A percentile compares a stretch with the other conserved stretches of the same genome.
Conservation (phyloP, 2,113 vertebrate genomes). For the Cephalopterus ornatus region DNA sequence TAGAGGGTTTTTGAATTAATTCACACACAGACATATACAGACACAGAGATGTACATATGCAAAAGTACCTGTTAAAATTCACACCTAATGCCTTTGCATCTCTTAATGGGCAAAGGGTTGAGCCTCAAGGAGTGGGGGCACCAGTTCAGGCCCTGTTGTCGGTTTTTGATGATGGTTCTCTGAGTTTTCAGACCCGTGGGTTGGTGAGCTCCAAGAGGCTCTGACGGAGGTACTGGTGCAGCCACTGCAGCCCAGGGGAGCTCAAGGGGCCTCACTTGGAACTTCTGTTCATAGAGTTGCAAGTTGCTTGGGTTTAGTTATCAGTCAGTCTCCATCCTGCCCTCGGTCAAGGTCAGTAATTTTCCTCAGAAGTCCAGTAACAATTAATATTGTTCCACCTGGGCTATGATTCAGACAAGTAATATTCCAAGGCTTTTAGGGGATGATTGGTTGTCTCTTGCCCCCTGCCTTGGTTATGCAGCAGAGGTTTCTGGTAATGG, state of each 20-base stretch:
- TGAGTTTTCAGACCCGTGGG: neutral
- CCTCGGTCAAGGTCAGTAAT: neutral
- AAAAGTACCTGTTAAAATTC: neutral
- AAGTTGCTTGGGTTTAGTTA: neutral
- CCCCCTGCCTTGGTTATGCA: neutral
- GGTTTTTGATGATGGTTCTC: neutral
- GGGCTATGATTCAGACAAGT: neutral
- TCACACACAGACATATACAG: neutral
- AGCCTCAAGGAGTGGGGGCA: neutral
- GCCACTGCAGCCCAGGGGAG: neutral
- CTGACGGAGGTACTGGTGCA: neutral
- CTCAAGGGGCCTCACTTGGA: neutral
- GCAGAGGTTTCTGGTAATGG: neutral
- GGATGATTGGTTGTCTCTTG: neutral
- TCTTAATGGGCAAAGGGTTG: neutral
- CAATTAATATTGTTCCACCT: neutral
- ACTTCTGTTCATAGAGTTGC: neutral
- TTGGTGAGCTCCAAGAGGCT: neutral
- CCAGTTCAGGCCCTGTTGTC: neutral
- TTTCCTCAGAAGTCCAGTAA: neutral
- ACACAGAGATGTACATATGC: no score
- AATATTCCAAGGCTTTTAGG: neutral
- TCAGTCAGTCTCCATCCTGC: neutral
- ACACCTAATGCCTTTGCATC: neutral
- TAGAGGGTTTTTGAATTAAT: neutral